Base-by-base conservation (phyloP, 1,140 invertebrate species). In the Zaprionus inermis region DNA sequence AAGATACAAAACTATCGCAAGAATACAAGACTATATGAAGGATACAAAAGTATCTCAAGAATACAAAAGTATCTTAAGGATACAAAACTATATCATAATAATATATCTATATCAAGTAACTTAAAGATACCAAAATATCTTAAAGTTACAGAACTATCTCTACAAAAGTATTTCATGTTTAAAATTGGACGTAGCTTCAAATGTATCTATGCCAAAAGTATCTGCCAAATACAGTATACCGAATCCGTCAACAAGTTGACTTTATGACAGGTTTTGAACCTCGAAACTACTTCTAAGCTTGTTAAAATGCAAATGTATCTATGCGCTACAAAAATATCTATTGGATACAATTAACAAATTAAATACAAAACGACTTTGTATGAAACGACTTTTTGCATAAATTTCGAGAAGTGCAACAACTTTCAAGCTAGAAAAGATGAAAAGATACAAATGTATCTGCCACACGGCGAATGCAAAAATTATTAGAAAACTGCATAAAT, bases 381-480 rank as follows among this genome's bases (percentile, higher is more conserved):
- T 49, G 7, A 49, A 49, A 20, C 6, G 22, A 49, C 44, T 49
- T 49, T 49, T 12, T 18, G 44, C 18, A 49, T 22, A 49, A 20
- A 22, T 49, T 49, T 49, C 10, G 16, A 49, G 44, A 10, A n/a
- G 16, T 16, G 44, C 10, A 5, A 49, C 44, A 49, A 22, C 44
- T 49, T 49, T 49, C 20, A 11, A 49, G 12, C 18, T 49, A 12
- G 16, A 20, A 46, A 46, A 46, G 44, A 24, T 28, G 5, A 3
- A 28, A 28, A 28, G n/a, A 16, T 28, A 49, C 44, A 49, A 49
- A 49, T 20, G 44, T 49, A 49, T 49, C 44, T 49, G 44, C 9
- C 44, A 49, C 18, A 49, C 11, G 44, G 44, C 44, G 18, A 9
- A 49, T 20, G 44, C 20, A 49, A 11, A 46, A 46, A 46, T 18